Evolutionary conservation across 92 coral and sea anemone genomes (phyloP).

Genomic region (Porites lobata): DNA sequence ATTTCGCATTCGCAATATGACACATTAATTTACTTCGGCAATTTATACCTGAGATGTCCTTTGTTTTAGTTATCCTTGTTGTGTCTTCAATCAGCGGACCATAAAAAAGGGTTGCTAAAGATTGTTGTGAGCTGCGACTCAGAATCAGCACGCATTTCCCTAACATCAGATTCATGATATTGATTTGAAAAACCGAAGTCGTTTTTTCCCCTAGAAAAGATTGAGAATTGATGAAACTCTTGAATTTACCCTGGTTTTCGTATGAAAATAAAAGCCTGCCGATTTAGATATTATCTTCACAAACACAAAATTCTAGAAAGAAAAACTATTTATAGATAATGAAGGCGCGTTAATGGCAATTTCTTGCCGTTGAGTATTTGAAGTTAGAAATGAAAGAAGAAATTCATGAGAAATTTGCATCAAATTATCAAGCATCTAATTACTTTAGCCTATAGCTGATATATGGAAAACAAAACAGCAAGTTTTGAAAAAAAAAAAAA

Average conservation of each 20-base stretch:
- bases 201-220: not conserved
- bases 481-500: not conserved
- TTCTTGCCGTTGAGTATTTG: not conserved
- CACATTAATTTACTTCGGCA: constrained; percentile 22
- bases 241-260: not conserved
- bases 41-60: constrained; percentile 2
- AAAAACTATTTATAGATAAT: not conserved
- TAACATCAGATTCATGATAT: not conserved
- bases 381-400: too few relatives aligned
- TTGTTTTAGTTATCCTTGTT: constrained; percentile 9
- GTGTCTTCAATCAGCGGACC: not conserved
- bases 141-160: too few relatives aligned
- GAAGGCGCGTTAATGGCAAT: not conserved
- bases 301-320: not conserved
- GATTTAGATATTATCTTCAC: not conserved
- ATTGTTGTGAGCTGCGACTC: not conserved
- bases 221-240: too few relatives aligned
- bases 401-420: constrained; percentile 1
- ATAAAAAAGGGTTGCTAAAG: not conserved
- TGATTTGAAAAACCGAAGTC: not conserved
- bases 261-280: not conserved
- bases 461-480: constrained; percentile 6
- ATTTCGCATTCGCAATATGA: not conserved
- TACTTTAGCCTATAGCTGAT: not conserved
- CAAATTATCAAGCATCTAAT: not conserved